Evolutionary conservation across 2,797 vertebrate species (phyloP).

Genomic region (Podargus strigoides): DNA sequence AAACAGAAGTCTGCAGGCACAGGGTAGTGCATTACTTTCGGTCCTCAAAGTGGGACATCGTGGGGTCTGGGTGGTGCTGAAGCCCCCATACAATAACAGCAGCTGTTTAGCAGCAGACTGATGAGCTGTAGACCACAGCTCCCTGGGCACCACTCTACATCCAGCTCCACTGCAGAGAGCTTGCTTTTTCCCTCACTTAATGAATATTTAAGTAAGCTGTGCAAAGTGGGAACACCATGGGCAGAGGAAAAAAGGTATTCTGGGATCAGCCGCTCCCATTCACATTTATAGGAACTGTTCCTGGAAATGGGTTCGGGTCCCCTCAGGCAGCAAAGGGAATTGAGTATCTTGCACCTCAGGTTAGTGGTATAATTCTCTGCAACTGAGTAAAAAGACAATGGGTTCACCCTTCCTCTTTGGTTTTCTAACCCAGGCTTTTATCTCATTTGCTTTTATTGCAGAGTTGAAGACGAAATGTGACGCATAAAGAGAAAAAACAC

Average conservation of each 20-base stretch:
- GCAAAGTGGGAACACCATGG: not conserved
- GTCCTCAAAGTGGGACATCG: not conserved
- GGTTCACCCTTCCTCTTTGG: conserved; percentile 43
- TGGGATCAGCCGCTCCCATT: conserved; percentile 25
- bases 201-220: conserved; percentile 55
- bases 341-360: not conserved
- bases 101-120: not conserved
- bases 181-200: not conserved
- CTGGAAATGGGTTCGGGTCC: conserved; percentile 48
- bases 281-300: conserved; percentile 14
- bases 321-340: conserved; percentile 50
- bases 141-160: not conserved
- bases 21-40: not conserved
- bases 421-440: conserved; percentile 50
- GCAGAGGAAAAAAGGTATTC: conserved; percentile 15
- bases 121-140: not conserved
- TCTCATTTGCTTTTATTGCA: conserved; percentile 48
- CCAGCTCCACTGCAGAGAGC: not conserved
- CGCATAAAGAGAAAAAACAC: conserved; percentile 39
- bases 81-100: not conserved
- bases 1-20: not conserved
- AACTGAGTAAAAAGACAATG: conserved; percentile 38
- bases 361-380: conserved; percentile 49
- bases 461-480: conserved; percentile 39
- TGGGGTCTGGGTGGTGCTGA: not conserved